Evolutionary conservation across 92 coral and sea anemone genomes (phyloP), one percentile per base, ranked within the genome.

Genomic region (Phenganax marumi): DNA sequence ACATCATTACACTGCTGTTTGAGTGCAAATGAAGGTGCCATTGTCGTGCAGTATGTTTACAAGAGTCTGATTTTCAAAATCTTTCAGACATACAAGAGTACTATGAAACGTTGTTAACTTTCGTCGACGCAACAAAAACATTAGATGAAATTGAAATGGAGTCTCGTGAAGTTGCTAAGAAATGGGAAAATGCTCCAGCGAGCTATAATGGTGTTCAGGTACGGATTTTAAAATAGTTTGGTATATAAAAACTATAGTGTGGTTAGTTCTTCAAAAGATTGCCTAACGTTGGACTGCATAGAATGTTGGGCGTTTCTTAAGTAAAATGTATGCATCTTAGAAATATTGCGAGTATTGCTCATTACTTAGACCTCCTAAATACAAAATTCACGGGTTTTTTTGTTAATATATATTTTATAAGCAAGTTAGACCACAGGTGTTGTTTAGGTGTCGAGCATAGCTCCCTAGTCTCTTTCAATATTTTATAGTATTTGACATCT

Each of bases 41-140:
- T 50, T n/a, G 0, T 21, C 52, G 50, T 72, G 43, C n/a, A 52
- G 9, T 33, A 33, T 12, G 54, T 51, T 68, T 46, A 3, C 8
- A 68, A 7, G 14, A 46, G 25, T 12, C 51, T 10, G 0, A 57
- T 7, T 75, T 69, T 74, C 83, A 23, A 81, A 62, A 73, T 76
- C 81, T 55, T 87, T 56, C 68, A 96, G 99, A 96, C 81, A 96
- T 96, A 50, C 99, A 96, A 83, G 97, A 96, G 73, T 96, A 92
- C 76, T 96, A 96, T 85, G 99, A 96, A 79, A 90, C 92, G 53
- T 78, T 78, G 83, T 50, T 78, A 64, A 89, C 97, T 24, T 81
- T 96, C 50, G 70, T 92, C 60, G 99, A 96, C 70, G 99, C 90
- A 46, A 87, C 79, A 19, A 96, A 96, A 89, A 80, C 97, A 21